Evolutionary conservation across 2,797 vertebrate species (phyloP).

Genomic region (Amazonetta brasiliensis): DNA sequence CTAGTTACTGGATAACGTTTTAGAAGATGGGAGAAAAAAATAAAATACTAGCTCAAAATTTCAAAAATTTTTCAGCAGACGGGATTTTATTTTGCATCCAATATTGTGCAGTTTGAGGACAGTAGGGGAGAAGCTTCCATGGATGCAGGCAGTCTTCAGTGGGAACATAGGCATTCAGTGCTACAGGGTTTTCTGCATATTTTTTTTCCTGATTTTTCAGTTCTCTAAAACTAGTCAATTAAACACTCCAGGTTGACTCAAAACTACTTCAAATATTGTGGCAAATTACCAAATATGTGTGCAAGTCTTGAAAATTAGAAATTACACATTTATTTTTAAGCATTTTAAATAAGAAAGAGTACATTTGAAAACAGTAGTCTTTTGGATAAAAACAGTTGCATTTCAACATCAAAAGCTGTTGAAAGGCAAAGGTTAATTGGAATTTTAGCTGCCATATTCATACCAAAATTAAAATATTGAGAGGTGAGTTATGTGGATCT

Average conservation of each 20-base stretch:
- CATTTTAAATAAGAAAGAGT: not conserved
- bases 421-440: not conserved
- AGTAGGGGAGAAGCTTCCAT: not conserved
- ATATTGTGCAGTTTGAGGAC: not conserved
- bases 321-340: accelerated
- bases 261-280: not conserved
- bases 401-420: not conserved
- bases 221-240: not conserved
- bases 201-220: not conserved
- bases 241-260: not conserved
- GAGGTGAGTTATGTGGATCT: not conserved
- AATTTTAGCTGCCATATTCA: not conserved
- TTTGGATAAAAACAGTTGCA: not conserved
- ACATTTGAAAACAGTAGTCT: not conserved
- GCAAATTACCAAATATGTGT: not conserved
- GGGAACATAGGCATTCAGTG: not conserved
- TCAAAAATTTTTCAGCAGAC: not conserved
- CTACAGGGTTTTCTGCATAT: not conserved
- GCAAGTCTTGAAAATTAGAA: not conserved
- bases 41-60: not conserved
- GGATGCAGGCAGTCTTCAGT: accelerated
- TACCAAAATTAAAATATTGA: not conserved
- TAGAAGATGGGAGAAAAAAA: not conserved
- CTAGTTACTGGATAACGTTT: not conserved
- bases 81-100: not conserved